Conservation (phyloP, 2,113 vertebrate species). For the Marmota flaviventris region DNA sequence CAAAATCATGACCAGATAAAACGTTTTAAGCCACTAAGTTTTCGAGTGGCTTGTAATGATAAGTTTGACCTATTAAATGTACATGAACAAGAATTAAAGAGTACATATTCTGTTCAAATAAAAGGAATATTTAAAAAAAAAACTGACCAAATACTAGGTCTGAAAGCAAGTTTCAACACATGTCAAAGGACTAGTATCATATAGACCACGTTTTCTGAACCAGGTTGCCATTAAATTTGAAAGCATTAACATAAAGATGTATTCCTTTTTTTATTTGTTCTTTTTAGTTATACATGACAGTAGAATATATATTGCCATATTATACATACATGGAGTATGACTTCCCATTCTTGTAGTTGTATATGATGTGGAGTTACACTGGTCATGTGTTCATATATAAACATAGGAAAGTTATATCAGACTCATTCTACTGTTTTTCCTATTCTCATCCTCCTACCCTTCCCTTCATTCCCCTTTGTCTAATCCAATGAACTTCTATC, state of each 20-base stretch:
- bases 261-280: neutral
- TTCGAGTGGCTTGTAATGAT: neutral
- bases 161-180: neutral
- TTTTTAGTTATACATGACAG: too few species aligned
- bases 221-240: neutral
- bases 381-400: too few species aligned
- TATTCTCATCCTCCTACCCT: too few species aligned
- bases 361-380: too few species aligned
- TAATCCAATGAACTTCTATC: too few species aligned
- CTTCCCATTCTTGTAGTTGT: too few species aligned
- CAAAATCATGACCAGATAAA: neutral
- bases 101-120: neutral
- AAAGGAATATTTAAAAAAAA: neutral
- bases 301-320: too few species aligned
- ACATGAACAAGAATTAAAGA: neutral
- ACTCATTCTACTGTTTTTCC: too few species aligned
- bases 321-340: too few species aligned
- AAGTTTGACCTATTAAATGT: neutral
- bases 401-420: too few species aligned
- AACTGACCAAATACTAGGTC: too few species aligned
- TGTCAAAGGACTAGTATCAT: neutral
- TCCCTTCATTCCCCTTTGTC: too few species aligned
- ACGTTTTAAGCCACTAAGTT: neutral
- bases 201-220: neutral
- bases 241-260: neutral